Percentiles rank a stretch among this genome's conserved stretches.
Conservation (phyloP, 2,888 invertebrate genomes). For the Peribatodes rhomboidaria region DNA sequence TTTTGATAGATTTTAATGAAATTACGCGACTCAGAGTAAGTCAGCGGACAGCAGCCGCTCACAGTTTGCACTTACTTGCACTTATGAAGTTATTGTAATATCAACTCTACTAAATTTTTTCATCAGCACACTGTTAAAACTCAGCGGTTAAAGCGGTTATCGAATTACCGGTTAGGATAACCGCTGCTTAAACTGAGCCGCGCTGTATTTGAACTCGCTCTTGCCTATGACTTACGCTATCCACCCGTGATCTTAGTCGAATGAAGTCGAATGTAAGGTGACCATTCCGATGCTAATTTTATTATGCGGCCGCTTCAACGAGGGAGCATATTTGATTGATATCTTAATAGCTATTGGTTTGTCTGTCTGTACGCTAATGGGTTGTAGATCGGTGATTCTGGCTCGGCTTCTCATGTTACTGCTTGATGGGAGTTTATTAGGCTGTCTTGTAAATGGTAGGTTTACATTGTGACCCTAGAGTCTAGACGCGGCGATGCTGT, state of each 20-base stretch:
- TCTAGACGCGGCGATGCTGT: background rate
- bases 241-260: constrained; percentile 54
- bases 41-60: too few relatives aligned
- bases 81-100: too few relatives aligned
- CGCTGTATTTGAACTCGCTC: constrained; percentile 25
- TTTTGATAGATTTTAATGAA: too few relatives aligned
- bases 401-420: constrained; percentile 18
- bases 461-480: too few relatives aligned
- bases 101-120: too few relatives aligned
- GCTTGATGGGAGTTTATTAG: background rate
- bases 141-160: too few relatives aligned
- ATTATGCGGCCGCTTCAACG: constrained; percentile 54
- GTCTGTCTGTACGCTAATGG: constrained; percentile 51
- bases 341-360: constrained; percentile 73
- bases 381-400: constrained; percentile 48
- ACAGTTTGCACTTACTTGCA: too few relatives aligned
- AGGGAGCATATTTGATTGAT: constrained; percentile 69
- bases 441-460: too few relatives aligned
- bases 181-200: too few relatives aligned
- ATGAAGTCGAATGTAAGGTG: constrained; percentile 56
- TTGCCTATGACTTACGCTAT: constrained; percentile 27
- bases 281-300: constrained; percentile 80
- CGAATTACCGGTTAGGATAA: too few relatives aligned
- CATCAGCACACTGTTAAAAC: too few relatives aligned
- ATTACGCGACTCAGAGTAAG: too few relatives aligned